Evolutionary conservation across 2,113 vertebrate genomes (phyloP).

Genomic region (Tragelaphus strepsiceros): DNA sequence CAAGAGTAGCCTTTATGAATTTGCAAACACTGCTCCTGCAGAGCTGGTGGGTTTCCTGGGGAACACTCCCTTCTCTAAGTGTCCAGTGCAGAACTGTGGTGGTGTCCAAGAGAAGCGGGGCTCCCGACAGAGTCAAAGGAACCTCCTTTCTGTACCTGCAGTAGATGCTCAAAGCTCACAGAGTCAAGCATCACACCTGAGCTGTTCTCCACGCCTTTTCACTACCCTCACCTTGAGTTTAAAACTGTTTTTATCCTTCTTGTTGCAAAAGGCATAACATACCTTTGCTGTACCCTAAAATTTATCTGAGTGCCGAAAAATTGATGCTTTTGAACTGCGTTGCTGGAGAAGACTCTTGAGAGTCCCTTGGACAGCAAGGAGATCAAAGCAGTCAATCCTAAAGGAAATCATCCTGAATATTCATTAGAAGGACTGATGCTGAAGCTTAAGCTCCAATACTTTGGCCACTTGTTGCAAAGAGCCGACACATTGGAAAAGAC

Average conservation of each 20-base stretch:
- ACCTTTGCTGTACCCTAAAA: background rate
- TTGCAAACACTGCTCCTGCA: background rate
- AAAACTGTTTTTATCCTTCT: background rate
- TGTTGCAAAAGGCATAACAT: background rate
- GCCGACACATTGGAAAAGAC: background rate
- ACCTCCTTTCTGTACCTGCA: background rate
- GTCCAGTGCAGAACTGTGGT: accelerated
- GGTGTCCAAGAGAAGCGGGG: accelerated
- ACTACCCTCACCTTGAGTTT: background rate
- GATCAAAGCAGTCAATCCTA: background rate
- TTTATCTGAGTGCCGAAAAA: background rate
- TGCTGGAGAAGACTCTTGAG: background rate
- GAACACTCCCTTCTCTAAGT: accelerated
- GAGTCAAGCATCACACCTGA: background rate
- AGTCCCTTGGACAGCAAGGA: background rate
- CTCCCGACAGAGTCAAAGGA: background rate
- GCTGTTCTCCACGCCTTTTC: background rate
- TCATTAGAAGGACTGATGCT: background rate
- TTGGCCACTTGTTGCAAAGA: background rate
- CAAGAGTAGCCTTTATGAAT: too few relatives aligned
- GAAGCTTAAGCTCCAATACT: background rate
- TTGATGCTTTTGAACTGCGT: background rate
- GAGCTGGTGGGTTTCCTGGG: accelerated
- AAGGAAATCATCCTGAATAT: background rate
- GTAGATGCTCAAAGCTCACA: background rate